A percentile compares a stretch with the other conserved stretches of the same genome.
Evolutionary conservation across 2,113 vertebrate genomes (phyloP).

Genomic region (Acinonyx jubatus): DNA sequence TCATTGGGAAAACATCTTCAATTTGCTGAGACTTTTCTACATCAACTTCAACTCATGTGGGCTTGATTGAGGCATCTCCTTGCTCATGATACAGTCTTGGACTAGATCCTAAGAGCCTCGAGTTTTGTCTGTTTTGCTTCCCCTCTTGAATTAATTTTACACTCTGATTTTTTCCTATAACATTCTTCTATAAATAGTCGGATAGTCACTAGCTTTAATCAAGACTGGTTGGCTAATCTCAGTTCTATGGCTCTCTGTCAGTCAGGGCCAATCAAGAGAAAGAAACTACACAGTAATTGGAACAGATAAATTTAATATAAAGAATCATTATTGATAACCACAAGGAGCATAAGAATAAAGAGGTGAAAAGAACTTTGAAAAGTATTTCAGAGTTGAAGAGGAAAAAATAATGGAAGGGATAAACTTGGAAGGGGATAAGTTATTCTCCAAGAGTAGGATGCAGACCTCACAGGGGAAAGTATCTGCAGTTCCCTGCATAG

Average conservation of each 20-base stretch:
- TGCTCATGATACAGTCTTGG: background rate
- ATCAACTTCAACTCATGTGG: background rate
- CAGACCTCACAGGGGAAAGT: background rate
- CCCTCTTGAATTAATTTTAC: constrained; percentile 22
- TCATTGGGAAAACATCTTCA: background rate
- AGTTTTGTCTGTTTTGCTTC: background rate
- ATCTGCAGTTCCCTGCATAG: accelerated
- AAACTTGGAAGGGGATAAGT: background rate
- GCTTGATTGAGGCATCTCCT: background rate
- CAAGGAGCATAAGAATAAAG: background rate
- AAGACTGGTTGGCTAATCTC: background rate
- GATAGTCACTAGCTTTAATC: constrained; percentile 26
- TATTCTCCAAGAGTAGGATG: background rate
- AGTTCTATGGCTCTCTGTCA: background rate
- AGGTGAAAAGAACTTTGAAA: background rate
- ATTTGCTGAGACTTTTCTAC: background rate
- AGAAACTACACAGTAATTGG: background rate
- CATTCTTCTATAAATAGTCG: background rate
- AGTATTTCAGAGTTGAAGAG: background rate
- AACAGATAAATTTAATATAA: background rate
- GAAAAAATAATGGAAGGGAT: background rate
- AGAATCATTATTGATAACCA: background rate
- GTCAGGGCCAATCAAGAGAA: background rate
- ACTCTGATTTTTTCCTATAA: background rate
- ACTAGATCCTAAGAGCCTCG: background rate